Conservation (phyloP, 2,113 vertebrate species). For the Nycticorax nycticorax region DNA sequence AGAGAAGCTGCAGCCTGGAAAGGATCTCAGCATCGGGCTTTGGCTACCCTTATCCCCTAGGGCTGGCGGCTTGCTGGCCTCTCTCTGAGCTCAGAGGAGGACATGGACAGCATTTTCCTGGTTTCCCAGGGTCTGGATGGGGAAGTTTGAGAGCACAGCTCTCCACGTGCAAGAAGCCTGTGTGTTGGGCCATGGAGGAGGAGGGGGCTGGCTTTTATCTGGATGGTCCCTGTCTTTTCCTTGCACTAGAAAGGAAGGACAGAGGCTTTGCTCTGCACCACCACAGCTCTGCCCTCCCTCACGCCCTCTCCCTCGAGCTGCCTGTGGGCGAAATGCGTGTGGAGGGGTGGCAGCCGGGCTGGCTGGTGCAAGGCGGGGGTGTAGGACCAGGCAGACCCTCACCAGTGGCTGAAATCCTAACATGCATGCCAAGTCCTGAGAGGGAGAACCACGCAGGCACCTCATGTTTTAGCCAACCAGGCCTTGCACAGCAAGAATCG, state of each 20-base stretch:
- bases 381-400: neutral
- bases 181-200: neutral
- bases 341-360: neutral
- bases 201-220: neutral
- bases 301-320: neutral
- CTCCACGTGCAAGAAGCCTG: neutral
- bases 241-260: neutral
- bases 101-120: neutral
- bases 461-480: neutral
- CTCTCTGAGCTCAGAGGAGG: neutral
- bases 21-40: neutral
- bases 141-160: neutral
- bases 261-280: neutral
- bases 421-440: rapidly evolving
- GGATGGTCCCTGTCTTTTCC: neutral
- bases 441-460: neutral
- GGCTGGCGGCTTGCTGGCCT: neutral
- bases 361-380: neutral
- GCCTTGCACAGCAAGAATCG: neutral
- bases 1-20: neutral
- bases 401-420: neutral
- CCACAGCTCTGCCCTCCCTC: neutral
- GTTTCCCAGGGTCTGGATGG: neutral
- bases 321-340: neutral
- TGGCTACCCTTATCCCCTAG: neutral